phyloP scores from a whole-genome alignment of 2,113 vertebrate species.

The Lepus americanus region DNA sequence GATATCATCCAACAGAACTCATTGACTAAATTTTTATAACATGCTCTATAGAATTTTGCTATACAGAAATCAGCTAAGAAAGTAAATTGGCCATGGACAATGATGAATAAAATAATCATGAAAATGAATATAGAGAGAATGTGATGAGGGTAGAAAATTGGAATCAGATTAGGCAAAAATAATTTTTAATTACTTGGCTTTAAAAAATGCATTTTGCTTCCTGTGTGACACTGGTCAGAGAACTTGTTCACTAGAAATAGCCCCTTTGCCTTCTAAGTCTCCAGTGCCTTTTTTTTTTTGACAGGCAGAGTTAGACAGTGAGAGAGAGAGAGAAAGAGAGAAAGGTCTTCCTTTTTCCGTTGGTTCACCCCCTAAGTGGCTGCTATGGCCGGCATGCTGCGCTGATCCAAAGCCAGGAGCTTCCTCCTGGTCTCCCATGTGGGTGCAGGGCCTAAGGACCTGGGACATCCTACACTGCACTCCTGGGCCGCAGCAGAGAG shows the following conservation, averaged over 20 bases:
- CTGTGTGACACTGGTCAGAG: background rate
- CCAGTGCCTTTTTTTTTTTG: too few relatives aligned
- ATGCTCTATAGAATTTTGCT: constrained; percentile 10
- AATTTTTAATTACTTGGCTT: background rate
- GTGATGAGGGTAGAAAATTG: background rate
- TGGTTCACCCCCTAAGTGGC: too few relatives aligned
- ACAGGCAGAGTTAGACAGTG: too few relatives aligned
- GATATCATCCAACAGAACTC: background rate
- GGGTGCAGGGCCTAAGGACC: too few relatives aligned
- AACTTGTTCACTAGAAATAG: background rate
- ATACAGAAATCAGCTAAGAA: constrained; percentile 40
- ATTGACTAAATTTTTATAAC: background rate
- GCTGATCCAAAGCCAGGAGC: too few relatives aligned
- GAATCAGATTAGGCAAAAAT: background rate
- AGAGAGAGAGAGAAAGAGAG: too few relatives aligned
- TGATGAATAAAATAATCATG: constrained; percentile 41
- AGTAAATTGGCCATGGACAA: background rate
- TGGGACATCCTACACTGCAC: too few relatives aligned
- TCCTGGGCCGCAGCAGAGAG: too few relatives aligned
- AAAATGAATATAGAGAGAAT: background rate
- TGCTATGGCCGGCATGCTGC: too few relatives aligned
- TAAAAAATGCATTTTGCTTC: background rate
- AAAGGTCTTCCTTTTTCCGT: too few relatives aligned
- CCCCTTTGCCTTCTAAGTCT: background rate
- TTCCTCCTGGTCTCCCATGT: too few relatives aligned